Base-by-base conservation (phyloP, 2,113 vertebrate species). In the Paramormyrops kingsleyae region DNA sequence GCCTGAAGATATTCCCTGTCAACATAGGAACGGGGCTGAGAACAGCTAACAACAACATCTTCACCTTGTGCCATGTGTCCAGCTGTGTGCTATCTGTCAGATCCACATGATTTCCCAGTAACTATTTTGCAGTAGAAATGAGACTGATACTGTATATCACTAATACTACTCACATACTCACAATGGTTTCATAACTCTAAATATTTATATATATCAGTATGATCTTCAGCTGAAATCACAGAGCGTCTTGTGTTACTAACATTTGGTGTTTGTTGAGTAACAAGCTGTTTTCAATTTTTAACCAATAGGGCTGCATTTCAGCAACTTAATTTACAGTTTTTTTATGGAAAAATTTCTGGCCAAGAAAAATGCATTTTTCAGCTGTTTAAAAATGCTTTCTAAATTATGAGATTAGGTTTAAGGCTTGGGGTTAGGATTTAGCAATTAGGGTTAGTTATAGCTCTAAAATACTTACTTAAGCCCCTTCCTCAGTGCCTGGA, bases 401-500 rank as follows among this genome's bases (percentile, higher is more conserved):
- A 84, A 84, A 84, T 12, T 21, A 19, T n/a, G 83, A 47, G 83
- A 46, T 46, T 21, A 47, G 17, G 44, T 47, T 84, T 46, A 47
- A 44, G 39, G 24, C 15, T 47, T 47, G 44, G 83, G 44, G 42
- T 84, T 84, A 46, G 44, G 39, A 10, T 44, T 84, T 47, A 47
- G 83, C 2, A 83, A 21, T 83, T 83, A 46, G 39, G 24, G 42
- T 3, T 46, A 84, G 21, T 46, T 46, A 84, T 46, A 47, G 8
- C 24, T 53, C 3, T 24, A 19, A 12, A 42, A 44, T 89, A 89
- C 97, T 91, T 96, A 99, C 98, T 96, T 97, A 88, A 99, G 96
- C 92, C 98, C 98, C 94, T 95, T 97, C 91, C 97, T 95, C 91
- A 99, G 94, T 0, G 97, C 97, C 90, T 97, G 97, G 90, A 97